Conservation (phyloP, 2,888 invertebrate species). For the Acanthopleura granulata region DNA sequence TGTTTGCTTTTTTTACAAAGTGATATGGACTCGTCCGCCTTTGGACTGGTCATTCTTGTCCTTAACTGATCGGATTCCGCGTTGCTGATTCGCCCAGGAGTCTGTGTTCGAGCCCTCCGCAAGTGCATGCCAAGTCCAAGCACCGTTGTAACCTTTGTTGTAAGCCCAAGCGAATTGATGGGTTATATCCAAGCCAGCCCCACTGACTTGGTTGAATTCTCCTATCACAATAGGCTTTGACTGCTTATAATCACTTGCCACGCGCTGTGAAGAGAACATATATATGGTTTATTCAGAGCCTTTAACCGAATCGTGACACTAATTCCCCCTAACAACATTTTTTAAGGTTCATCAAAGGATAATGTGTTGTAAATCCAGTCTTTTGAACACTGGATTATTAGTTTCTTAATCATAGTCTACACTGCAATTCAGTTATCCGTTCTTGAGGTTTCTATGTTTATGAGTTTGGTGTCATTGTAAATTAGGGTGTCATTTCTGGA, state of each 20-base stretch:
- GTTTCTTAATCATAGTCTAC: too few species aligned
- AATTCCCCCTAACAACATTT: too few species aligned
- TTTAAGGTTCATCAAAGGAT: too few species aligned
- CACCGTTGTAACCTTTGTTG: constrained; percentile 21
- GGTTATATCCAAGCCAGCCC: constrained; percentile 6
- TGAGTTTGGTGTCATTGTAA: too few species aligned
- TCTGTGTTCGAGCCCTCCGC: constrained; percentile 12
- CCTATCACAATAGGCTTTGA: constrained; percentile 30
- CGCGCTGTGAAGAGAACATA: background rate
- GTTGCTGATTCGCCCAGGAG: constrained; percentile 8
- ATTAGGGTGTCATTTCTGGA: too few species aligned
- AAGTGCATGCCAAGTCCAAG: constrained; percentile 22
- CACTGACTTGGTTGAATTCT: constrained; percentile 30
- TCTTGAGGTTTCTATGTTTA: too few species aligned
- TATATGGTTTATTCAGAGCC: too few species aligned
- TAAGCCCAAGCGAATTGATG: constrained; percentile 18
- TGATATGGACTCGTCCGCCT: background rate
- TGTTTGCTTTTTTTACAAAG: too few species aligned
- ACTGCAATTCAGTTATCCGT: too few species aligned
- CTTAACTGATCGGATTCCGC: background rate
- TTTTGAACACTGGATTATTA: too few species aligned
- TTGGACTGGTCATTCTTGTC: background rate
- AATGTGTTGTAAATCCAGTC: too few species aligned
- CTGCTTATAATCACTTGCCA: constrained; percentile 23
- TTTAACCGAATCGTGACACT: too few species aligned